Conservation (phyloP, 2,113 vertebrate genomes). For the Antigone vipio region DNA sequence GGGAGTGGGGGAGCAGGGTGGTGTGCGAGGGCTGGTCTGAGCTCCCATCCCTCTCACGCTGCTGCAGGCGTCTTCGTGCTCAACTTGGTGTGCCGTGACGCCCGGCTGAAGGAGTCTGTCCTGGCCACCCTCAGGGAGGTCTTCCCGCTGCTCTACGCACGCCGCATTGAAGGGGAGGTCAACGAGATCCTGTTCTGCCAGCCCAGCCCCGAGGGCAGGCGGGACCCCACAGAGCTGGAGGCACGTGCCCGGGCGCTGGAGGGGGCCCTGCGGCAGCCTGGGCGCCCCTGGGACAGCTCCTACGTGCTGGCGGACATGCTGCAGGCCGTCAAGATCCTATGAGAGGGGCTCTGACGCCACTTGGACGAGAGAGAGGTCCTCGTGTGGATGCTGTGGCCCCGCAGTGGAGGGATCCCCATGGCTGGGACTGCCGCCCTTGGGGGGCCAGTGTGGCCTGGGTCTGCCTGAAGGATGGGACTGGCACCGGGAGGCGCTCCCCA, state of each 20-base stretch:
- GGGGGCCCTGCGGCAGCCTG: constrained; percentile 67
- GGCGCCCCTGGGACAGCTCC: constrained; percentile 69
- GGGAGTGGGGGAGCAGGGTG: neutral
- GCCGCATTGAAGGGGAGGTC: constrained; percentile 86
- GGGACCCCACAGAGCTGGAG: constrained; percentile 56
- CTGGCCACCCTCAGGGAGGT: constrained; percentile 74
- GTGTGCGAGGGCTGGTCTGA: fast-evolving
- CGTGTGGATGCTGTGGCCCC: fast-evolving
- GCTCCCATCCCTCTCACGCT: neutral
- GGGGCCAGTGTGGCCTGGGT: neutral
- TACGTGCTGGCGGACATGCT: constrained; percentile 83
- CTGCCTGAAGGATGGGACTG: neutral
- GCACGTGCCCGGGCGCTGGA: constrained; percentile 79
- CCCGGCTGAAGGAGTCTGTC: constrained; percentile 78
- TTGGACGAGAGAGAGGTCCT: too few relatives aligned
- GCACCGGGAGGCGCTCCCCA: fast-evolving
- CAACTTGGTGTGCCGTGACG: constrained; percentile 92
- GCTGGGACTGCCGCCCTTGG: fast-evolving
- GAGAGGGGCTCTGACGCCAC: neutral
- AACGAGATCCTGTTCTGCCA: constrained; percentile 88
- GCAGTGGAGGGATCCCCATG: fast-evolving
- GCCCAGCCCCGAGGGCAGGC: neutral
- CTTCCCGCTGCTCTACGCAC: constrained; percentile 82
- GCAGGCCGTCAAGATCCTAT: constrained; percentile 81
- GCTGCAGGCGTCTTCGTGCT: constrained; percentile 89